Evolutionary conservation across 2,113 vertebrate species (phyloP).

Genomic region (Corythoichthys intestinalis): DNA sequence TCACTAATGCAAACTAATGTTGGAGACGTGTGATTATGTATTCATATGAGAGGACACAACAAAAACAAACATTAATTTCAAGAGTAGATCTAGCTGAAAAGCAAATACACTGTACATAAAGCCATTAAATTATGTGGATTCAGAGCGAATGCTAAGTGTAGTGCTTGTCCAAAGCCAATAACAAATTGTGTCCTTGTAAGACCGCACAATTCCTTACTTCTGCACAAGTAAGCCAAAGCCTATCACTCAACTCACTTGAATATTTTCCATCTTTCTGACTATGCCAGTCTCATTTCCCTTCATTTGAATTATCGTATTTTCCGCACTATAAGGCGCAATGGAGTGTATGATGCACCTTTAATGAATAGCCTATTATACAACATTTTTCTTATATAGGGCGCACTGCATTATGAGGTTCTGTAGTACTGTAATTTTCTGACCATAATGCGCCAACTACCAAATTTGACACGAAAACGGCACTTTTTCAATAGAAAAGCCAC

Average conservation of each 20-base stretch:
- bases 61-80: slow-evolving; percentile 6
- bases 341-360: no score
- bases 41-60: slow-evolving; percentile 11
- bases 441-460: no score
- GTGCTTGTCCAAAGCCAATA: not conserved
- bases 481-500: no score
- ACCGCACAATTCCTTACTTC: not conserved
- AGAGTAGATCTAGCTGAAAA: not conserved
- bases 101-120: not conserved
- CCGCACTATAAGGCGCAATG: no score
- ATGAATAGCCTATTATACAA: no score
- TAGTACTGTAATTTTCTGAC: no score
- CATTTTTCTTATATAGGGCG: no score
- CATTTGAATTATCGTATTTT: no score
- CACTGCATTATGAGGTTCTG: no score
- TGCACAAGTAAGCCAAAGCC: not conserved
- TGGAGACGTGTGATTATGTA: slow-evolving; percentile 16
- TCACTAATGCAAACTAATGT: slow-evolving; percentile 16
- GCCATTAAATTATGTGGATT: not conserved
- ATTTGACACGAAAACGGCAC: no score
- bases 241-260: not conserved
- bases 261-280: not conserved
- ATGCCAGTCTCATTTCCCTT: not conserved
- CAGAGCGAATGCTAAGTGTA: not conserved
- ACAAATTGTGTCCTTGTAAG: not conserved